Percentiles rank a stretch among this genome's conserved stretches.
Conservation (phyloP, 2,888 invertebrate species). For the Xestia rhomboidea region DNA sequence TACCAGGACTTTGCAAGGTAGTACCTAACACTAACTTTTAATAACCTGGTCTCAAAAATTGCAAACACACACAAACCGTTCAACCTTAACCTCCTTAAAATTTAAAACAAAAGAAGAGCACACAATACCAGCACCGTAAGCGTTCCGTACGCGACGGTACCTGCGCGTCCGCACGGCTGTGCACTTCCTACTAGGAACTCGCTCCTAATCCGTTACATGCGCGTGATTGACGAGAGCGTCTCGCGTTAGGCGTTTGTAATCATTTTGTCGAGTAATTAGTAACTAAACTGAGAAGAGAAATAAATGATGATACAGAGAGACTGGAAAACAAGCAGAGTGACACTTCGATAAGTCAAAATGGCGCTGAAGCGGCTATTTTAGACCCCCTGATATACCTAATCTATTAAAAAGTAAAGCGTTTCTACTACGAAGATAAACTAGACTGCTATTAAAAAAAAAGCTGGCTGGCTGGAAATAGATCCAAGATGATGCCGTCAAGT, state of each 20-base stretch:
- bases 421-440: not conserved
- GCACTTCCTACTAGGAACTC: conserved; percentile 64
- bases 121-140: conserved; percentile 46
- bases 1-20: not conserved
- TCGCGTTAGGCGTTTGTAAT: conserved; percentile 35
- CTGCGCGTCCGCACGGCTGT: conserved; percentile 47
- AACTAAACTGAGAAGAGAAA: not conserved
- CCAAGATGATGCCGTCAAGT: not conserved
- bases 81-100: conserved; percentile 44
- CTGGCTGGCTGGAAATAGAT: not conserved
- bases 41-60: conserved; percentile 12
- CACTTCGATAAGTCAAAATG: not conserved
- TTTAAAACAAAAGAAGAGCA: conserved; percentile 26
- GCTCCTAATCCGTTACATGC: conserved; percentile 50
- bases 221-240: conserved; percentile 47
- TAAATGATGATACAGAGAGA: not conserved
- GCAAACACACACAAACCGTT: not conserved
- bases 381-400: too few relatives aligned
- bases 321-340: not conserved
- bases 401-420: not conserved
- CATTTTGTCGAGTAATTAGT: conserved; percentile 27
- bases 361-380: too few relatives aligned
- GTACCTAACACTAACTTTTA: too few relatives aligned
- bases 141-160: conserved; percentile 39
- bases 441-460: not conserved